Conservation (phyloP, 2,797 vertebrate species). For the Podargus strigoides region DNA sequence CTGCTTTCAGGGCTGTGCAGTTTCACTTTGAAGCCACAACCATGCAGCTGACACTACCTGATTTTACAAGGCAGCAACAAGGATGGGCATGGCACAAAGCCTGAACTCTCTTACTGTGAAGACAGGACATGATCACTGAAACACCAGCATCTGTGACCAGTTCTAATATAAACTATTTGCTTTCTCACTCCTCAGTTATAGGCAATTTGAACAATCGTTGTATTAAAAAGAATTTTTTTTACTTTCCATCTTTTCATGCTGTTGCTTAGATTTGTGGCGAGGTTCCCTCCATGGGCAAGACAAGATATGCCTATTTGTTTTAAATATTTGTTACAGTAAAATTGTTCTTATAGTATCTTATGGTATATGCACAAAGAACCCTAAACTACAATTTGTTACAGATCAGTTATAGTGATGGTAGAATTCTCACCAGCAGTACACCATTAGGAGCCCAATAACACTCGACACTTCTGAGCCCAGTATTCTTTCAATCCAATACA, state of each 20-base stretch:
- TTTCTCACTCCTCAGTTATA: background rate
- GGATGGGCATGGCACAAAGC: background rate
- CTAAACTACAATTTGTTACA: background rate
- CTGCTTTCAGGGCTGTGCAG: background rate
- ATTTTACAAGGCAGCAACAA: background rate
- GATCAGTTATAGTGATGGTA: background rate
- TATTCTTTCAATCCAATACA: background rate
- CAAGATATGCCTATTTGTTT: background rate
- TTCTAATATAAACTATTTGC: background rate
- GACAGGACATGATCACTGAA: background rate
- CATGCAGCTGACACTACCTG: background rate
- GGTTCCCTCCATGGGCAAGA: background rate
- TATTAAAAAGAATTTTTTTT: background rate
- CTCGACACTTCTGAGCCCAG: background rate
- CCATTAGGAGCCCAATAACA: background rate
- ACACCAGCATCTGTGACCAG: background rate
- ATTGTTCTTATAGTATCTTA: background rate
- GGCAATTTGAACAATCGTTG: background rate
- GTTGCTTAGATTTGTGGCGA: background rate
- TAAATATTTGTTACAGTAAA: background rate
- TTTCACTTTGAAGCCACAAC: background rate
- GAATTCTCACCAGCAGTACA: background rate
- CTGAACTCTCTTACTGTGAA: background rate
- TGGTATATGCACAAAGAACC: background rate
- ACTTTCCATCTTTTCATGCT: background rate